phyloP scores from a whole-genome alignment of 92 coral and sea anemone genomes.

The Actinostola sp. region DNA sequence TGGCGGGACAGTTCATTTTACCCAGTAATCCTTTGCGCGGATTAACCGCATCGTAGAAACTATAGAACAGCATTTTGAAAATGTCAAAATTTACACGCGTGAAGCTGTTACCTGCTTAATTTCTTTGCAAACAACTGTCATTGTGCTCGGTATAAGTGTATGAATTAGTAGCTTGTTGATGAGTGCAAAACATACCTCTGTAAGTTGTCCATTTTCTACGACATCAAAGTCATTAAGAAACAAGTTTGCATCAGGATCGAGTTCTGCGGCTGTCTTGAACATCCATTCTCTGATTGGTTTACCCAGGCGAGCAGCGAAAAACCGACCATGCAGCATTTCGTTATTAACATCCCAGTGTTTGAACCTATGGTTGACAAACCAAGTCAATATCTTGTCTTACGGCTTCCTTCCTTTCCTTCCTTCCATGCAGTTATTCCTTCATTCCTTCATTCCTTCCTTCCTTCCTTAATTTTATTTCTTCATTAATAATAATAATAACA shows the following conservation, averaged over 20 bases:
- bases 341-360: slow-evolving; percentile 89
- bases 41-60: too few species aligned
- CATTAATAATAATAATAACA: too few species aligned
- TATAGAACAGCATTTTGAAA: too few species aligned
- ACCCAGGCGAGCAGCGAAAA: slow-evolving; percentile 69
- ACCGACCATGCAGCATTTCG: slow-evolving; percentile 87
- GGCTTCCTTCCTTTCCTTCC: not conserved
- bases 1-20: too few species aligned
- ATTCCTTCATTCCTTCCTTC: not conserved
- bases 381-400: not conserved
- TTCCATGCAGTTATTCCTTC: too few species aligned
- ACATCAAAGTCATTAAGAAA: slow-evolving; percentile 83
- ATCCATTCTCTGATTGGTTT: slow-evolving; percentile 79
- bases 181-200: slow-evolving; percentile 63
- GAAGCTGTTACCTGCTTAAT: too few species aligned
- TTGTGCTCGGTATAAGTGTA: too few species aligned
- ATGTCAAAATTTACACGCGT: too few species aligned
- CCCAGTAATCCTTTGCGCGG: too few species aligned
- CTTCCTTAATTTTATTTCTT: not conserved
- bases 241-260: slow-evolving; percentile 72
- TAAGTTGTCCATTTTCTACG: slow-evolving; percentile 73
- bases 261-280: slow-evolving; percentile 56
- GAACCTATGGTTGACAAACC: slow-evolving; percentile 34
- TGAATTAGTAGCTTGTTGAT: too few species aligned
- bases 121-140: too few species aligned